These are phyloP conservation scores for Paguma larvata DNA, from an alignment of 2,797 vertebrate species.

Conservation along the genomic window DNA sequence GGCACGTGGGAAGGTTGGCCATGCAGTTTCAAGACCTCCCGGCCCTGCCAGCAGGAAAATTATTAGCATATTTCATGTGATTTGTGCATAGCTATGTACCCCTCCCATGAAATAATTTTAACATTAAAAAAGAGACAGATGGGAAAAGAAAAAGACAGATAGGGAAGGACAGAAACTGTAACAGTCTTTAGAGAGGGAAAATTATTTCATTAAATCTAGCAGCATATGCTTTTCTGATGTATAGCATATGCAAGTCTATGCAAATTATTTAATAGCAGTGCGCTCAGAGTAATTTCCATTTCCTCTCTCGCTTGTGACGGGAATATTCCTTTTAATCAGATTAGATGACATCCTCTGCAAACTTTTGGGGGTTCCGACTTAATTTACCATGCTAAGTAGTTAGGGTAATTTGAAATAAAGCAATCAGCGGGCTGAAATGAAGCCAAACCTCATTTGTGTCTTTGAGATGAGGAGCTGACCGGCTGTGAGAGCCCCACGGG, in stretches of 20 bases:
- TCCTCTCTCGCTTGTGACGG: conserved; percentile 75
- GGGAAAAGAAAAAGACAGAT: conserved; percentile 70
- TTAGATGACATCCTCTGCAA: conserved; percentile 84
- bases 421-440: conserved; percentile 82
- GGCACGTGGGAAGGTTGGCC: conserved; percentile 28
- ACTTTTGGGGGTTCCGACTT: conserved; percentile 83
- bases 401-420: conserved; percentile 83
- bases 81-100: conserved; percentile 55
- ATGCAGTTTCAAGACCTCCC: conserved; percentile 67
- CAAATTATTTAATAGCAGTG: conserved; percentile 83
- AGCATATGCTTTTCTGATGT: conserved; percentile 83
- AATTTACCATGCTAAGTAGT: conserved; percentile 84
- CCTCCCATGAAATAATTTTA: conserved; percentile 76
- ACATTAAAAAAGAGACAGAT: conserved; percentile 77
- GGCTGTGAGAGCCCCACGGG: conserved; percentile 41
- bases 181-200: conserved; percentile 75
- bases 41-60: conserved; percentile 65
- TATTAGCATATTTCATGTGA: conserved; percentile 76
- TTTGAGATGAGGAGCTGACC: conserved; percentile 49
- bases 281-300: conserved; percentile 82
- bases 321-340: conserved; percentile 86
- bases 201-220: conserved; percentile 80
- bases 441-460: conserved; percentile 78
- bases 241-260: conserved; percentile 82
- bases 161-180: conserved; percentile 74